These are phyloP conservation scores for Tenualosa thibaudeaui DNA, from an alignment of 2,797 vertebrate genomes.

Conservation along the genomic window DNA sequence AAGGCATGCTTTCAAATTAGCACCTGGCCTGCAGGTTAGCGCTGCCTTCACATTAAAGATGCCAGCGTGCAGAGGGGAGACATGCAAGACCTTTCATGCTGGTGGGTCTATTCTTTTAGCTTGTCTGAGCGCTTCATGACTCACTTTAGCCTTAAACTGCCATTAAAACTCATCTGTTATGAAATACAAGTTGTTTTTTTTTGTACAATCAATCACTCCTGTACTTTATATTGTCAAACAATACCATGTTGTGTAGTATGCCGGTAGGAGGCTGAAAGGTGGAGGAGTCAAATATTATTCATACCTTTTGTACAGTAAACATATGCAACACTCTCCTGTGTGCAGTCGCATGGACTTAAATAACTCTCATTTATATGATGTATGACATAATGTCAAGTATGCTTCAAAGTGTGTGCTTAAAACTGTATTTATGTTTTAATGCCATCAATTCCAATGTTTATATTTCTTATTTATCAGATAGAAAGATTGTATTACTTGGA, in stretches of 20 bases:
- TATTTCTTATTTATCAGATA: not conserved
- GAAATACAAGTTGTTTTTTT: not conserved
- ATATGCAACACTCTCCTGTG: not conserved
- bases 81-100: not conserved
- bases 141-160: not conserved
- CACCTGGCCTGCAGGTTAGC: conserved; percentile 8
- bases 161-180: not conserved
- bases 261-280: not conserved
- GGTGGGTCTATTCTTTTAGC: not conserved
- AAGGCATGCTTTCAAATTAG: not conserved
- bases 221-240: not conserved
- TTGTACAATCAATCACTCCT: not conserved
- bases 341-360: conserved; percentile 1
- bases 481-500: not conserved
- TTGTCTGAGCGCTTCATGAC: not conserved
- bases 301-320: conserved; percentile 5
- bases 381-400: not conserved
- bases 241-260: not conserved
- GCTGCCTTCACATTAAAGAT: not conserved
- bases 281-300: not conserved
- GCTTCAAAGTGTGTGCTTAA: conserved; percentile 1
- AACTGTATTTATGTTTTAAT: conserved; percentile 6
- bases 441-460: conserved; percentile 3
- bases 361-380: not conserved
- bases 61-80: not conserved